Evolutionary conservation across 2,888 invertebrate species (phyloP).

Genomic region (Caenorhabditis parvicauda): DNA sequence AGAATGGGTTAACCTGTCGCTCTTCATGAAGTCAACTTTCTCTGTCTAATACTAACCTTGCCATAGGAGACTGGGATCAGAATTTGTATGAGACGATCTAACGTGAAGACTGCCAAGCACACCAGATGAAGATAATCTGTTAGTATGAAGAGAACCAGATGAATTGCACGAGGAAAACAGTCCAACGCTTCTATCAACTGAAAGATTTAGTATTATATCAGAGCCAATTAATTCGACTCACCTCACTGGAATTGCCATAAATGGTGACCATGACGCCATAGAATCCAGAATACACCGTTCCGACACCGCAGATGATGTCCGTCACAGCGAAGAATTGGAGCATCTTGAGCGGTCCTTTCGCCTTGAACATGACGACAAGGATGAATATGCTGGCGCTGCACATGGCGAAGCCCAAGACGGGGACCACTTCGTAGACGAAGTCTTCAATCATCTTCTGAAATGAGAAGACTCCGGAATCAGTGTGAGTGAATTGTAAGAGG

Average conservation of each 20-base stretch:
- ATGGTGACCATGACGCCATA: slow-evolving; percentile 34
- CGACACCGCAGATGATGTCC: slow-evolving; percentile 22
- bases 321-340: slow-evolving; percentile 23
- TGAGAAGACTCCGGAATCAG: too few relatives aligned
- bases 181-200: slow-evolving; percentile 20
- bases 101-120: slow-evolving; percentile 7
- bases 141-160: slow-evolving; percentile 21
- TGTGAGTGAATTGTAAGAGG: too few relatives aligned
- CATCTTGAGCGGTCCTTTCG: slow-evolving; percentile 17
- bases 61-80: slow-evolving; percentile 27
- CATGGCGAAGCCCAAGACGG: slow-evolving; percentile 39
- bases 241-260: slow-evolving; percentile 28
- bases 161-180: slow-evolving; percentile 22
- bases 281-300: slow-evolving; percentile 26
- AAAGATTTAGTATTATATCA: background rate
- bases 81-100: slow-evolving; percentile 26
- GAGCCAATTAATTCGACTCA: background rate
- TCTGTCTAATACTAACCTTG: slow-evolving; percentile 13
- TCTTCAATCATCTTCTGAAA: slow-evolving; percentile 44
- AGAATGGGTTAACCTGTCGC: too few relatives aligned
- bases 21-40: too few relatives aligned
- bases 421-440: slow-evolving; percentile 38
- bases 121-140: slow-evolving; percentile 30
- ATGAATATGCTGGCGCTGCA: slow-evolving; percentile 23
- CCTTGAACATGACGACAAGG: slow-evolving; percentile 15